Percentiles rank a stretch among this genome's conserved stretches.
These are phyloP conservation scores for Oscheius myriophilus DNA, from an alignment of 2,888 invertebrate species.

Conservation along the genomic window DNA sequence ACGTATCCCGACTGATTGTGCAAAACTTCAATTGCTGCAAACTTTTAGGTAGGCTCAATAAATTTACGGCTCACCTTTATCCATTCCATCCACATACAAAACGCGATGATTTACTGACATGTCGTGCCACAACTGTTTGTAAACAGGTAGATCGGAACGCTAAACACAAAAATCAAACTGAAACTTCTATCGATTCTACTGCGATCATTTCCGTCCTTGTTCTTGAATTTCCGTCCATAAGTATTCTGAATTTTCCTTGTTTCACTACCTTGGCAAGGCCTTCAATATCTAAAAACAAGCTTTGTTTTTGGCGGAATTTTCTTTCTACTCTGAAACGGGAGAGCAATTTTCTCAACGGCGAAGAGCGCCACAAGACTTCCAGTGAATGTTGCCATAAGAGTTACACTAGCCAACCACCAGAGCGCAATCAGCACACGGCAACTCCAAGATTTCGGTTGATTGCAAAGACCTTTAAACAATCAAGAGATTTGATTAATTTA, in stretches of 20 bases:
- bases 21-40: constrained; percentile 50
- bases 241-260: constrained; percentile 51
- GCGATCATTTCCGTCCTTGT: constrained; percentile 60
- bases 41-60: no score
- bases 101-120: constrained; percentile 54
- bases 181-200: constrained; percentile 26
- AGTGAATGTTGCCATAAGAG: constrained; percentile 66
- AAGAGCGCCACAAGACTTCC: constrained; percentile 67
- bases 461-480: constrained; percentile 48
- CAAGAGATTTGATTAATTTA: not conserved
- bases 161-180: constrained; percentile 30
- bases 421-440: constrained; percentile 61
- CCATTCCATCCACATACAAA: constrained; percentile 52
- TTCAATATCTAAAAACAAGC: constrained; percentile 46
- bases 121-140: constrained; percentile 58
- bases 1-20: constrained; percentile 46
- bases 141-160: constrained; percentile 46
- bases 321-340: constrained; percentile 61
- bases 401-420: constrained; percentile 65
- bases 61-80: constrained; percentile 41
- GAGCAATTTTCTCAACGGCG: constrained; percentile 59
- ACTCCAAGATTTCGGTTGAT: constrained; percentile 63
- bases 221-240: constrained; percentile 57
- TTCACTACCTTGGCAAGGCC: constrained; percentile 52
- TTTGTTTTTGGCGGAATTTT: not conserved